Percentiles rank a stretch among this genome's conserved stretches.
Evolutionary conservation across 1,140 invertebrate species (phyloP).

Genomic region (Centruroides sculpturatus): DNA sequence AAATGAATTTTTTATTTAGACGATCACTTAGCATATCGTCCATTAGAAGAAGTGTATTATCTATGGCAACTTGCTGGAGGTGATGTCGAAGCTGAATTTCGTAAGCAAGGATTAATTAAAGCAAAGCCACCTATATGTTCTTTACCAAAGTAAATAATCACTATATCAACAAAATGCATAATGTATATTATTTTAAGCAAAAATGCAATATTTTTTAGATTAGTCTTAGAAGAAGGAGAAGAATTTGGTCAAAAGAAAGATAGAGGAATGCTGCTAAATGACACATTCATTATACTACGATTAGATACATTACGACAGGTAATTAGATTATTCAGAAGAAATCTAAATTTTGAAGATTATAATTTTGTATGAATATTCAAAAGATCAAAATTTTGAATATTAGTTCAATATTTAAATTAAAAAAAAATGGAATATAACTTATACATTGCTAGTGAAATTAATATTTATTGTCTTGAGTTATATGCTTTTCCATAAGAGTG

Average conservation of each 20-base stretch:
- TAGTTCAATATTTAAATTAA: too few relatives aligned
- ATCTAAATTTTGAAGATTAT: too few relatives aligned
- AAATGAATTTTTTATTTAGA: conserved; percentile 30
- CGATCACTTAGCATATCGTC: conserved; percentile 38
- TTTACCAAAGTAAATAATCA: conserved; percentile 31
- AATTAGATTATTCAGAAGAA: not conserved
- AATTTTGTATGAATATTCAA: too few relatives aligned
- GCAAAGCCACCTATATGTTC: conserved; percentile 37
- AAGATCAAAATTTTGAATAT: too few relatives aligned
- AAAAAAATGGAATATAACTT: too few relatives aligned
- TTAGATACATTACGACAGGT: conserved; percentile 46
- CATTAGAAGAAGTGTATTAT: conserved; percentile 72
- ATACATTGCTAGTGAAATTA: too few relatives aligned
- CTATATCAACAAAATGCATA: not conserved
- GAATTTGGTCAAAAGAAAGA: conserved; percentile 60
- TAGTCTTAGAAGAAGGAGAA: conserved; percentile 62
- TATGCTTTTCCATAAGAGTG: too few relatives aligned
- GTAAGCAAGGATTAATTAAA: conserved; percentile 76
- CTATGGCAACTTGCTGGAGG: conserved; percentile 91
- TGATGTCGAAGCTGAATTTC: conserved; percentile 76
- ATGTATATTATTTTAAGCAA: not conserved
- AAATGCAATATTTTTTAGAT: conserved; percentile 35
- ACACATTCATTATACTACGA: conserved; percentile 63
- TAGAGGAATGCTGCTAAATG: conserved; percentile 61
- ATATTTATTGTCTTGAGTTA: too few relatives aligned